Conservation (phyloP, 1,140 invertebrate genomes). For the Spodoptera frugiperda region DNA sequence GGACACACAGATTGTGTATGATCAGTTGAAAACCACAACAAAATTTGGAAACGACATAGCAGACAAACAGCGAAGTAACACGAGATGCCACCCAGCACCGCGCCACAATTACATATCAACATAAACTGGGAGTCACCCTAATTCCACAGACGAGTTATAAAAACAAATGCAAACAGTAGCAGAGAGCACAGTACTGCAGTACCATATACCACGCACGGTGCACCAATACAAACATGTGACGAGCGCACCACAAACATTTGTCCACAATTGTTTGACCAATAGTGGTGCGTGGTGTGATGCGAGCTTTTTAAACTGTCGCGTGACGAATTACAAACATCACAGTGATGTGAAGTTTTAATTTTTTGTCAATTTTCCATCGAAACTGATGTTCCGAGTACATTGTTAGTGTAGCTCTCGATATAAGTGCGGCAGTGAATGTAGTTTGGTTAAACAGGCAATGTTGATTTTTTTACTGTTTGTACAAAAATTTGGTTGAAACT, state of each 20-base stretch:
- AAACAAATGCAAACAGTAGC: conserved; percentile 39
- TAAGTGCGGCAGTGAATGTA: too few relatives aligned
- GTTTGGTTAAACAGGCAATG: too few relatives aligned
- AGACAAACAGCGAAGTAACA: neutral
- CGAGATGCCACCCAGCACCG: neutral
- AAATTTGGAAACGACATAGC: too few relatives aligned
- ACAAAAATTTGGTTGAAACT: too few relatives aligned
- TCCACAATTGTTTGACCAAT: conserved; percentile 17
- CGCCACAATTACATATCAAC: neutral
- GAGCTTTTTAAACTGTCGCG: conserved; percentile 8
- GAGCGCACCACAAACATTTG: conserved; percentile 19
- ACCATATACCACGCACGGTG: neutral
- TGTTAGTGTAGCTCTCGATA: too few relatives aligned
- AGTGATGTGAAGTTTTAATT: neutral
- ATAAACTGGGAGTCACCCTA: conserved; percentile 1
- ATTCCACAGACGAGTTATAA: conserved; percentile 16
- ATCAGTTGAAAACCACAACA: neutral
- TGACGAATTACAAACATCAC: conserved; percentile 11
- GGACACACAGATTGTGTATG: too few relatives aligned
- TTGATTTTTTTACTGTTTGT: too few relatives aligned
- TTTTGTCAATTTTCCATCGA: neutral
- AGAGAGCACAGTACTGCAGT: neutral
- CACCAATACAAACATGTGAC: conserved; percentile 22
- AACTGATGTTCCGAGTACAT: too few relatives aligned
- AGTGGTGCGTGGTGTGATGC: neutral